Base-by-base conservation (phyloP, 1,140 invertebrate genomes). In the Ectropis grisescens region DNA sequence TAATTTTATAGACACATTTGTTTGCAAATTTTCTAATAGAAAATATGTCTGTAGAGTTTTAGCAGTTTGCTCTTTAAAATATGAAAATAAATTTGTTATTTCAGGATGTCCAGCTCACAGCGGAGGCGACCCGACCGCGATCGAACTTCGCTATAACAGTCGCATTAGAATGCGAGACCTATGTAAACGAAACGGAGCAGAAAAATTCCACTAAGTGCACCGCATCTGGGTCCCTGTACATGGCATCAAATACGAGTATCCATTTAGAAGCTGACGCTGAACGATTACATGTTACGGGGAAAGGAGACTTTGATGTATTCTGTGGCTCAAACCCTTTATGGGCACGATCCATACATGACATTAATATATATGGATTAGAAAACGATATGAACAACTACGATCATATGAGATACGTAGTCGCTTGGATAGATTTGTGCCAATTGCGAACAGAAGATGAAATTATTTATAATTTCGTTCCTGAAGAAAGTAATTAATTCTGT, bases 331-430 rank as follows among this genome's bases (percentile, higher is more conserved):
- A 23, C 0, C 37, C 38, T 4, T 32, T 45, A 1, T 61, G 51
- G 51, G 41, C 38, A 8, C 39, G 45, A 11, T 31, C 30, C 8
- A 44, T 69, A 6, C 41, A 38, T 15, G 36, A 59, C 33, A 47
- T 69, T 9, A 54, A 33, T 11, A 31, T 71, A 9, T 75, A 60
- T 24, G 70, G 70, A 2, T 33, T 75, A 1, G 29, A 55, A 1
- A 39, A 49, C 2, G 39, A 52, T 5, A 6, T 41, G 7, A 69
- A 75, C 24, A 71, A 75, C 36, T 58, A 54, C 12, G 70, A 71
- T 47, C 35, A 58, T 24, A 31, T 56, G 28, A 56, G 41, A 45
- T 13, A 47, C 14, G 15, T 58, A 2, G 23, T 7, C 4, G 19
- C 29, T 2, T 27, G 26, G 12, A 38, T 60, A 10, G 34, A 68